Base-by-base conservation (phyloP, 2,113 vertebrate species). In the Mirza zaza region DNA sequence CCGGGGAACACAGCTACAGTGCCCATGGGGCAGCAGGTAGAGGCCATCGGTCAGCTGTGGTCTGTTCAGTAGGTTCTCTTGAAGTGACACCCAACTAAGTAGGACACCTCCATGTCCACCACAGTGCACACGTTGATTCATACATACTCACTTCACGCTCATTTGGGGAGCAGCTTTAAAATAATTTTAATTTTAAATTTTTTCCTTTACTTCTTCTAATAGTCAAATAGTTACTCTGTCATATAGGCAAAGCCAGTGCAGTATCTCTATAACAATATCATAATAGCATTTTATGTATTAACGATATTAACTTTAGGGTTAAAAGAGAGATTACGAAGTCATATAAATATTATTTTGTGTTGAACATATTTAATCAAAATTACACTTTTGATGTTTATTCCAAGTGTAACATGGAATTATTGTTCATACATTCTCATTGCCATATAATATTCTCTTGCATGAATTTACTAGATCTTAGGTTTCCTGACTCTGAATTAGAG, bases 301-400 rank as follows among this genome's bases (percentile, higher is more conserved):
- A 9, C 25, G 17, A 18, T 88, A 6, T 48, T 50, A 55, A 61
- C 52, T 29, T 73, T 73, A 52, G 8, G 1, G 52, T 94, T 63
- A 55, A 80, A 61, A 84, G 48, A 84, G 48, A 91, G 45, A 29
- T 15, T 48, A 14, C 68, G 4, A 6, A 84, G 7, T 68, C 63
- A 81, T 68, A 29, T 7, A 27, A 65, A 61, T 39, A 25, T n/a
- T 59, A 32, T 79, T 63, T 71, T 55, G 39, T 23, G 55, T 42
- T 70, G 23, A 85, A 42, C 32, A 42, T 80, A 73, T 95, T 85
- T 17, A 84, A 34, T 50, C 27, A 80, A 81, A 94, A 52, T 52
- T 63, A 15, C 13, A 76, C n/a, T 45, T 52, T 1, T 52, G 18
- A 34, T 75, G 80, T 45, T 88, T 57, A 59, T 84, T 65, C 81